Evolutionary conservation across 1,140 invertebrate genomes (phyloP).

Genomic region (Hypsibius dujardini): DNA sequence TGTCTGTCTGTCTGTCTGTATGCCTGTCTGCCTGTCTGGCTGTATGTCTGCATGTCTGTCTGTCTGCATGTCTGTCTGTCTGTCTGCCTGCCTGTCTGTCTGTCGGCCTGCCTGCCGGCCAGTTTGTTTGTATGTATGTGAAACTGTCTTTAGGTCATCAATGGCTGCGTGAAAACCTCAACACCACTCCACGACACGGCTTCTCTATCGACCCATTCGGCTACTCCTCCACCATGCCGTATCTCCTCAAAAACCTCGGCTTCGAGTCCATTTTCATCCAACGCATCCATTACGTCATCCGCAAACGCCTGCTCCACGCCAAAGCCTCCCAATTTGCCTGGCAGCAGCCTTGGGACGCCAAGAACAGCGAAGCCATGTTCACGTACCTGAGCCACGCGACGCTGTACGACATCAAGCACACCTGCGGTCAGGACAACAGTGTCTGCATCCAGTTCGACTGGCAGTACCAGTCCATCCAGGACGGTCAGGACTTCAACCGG

Average conservation of each 20-base stretch:
- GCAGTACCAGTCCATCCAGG: background rate
- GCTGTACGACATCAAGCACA: constrained; percentile 84
- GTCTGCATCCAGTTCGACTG: constrained; percentile 1
- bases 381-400: constrained; percentile 64
- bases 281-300: constrained; percentile 48
- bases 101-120: no score
- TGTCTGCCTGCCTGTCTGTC: no score
- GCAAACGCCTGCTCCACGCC: constrained; percentile 65
- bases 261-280: constrained; percentile 36
- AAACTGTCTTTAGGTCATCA: constrained; percentile 48
- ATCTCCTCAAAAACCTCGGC: constrained; percentile 53
- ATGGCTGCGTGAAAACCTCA: constrained; percentile 61
- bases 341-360: constrained; percentile 57
- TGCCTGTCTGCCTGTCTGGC: no score
- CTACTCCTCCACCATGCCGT: constrained; percentile 65
- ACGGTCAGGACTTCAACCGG: no score
- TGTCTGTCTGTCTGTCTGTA: no score
- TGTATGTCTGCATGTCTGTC: no score
- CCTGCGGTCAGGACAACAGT: constrained; percentile 59
- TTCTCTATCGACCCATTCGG: constrained; percentile 82
- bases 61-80: no score
- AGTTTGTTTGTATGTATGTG: no score
- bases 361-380: constrained; percentile 27
- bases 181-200: constrained; percentile 51
- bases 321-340: constrained; percentile 69